Base-by-base conservation (phyloP, 2,888 invertebrate genomes). In the Aethes cnicana region DNA sequence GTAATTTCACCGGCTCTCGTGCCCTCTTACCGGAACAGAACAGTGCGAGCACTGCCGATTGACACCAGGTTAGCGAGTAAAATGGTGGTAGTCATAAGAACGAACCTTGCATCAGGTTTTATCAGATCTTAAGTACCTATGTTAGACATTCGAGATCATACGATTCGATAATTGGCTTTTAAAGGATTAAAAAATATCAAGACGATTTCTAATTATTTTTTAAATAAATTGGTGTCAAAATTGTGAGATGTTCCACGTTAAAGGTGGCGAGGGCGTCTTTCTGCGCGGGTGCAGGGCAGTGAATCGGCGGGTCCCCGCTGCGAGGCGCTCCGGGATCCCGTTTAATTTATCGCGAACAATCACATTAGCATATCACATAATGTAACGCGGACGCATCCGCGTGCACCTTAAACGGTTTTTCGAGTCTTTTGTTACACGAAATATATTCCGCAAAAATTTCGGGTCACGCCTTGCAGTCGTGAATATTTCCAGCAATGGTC, bases 321-420 rank as follows among this genome's bases (percentile, higher is more conserved):
- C 58, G 84, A 63, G 73, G 75, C 69, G 66, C 62, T 69, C 68
- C 72, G 61, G 70, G 72, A 65, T 69, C 72, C 71, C 63, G 72
- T 79, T 81, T 85, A 87, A 88, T 88, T 84, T 84, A 85, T 85
- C 78, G 80, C 76, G 70, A 81, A 87, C 86, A 87, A 85, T 84
- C 85, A 84, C 86, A 88, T 89, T 88, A 89, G 84, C 87, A 88
- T 88, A 88, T 84, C 83, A 84, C 83, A 59, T 83, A 84, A 84
- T 81, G 82, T 82, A 82, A 87, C 79, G 81, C 81, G 77, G 75
- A 72, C 76, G 80, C 77, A 84, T 81, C 80, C 77, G 77, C 68
- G 74, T 84, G 77, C 69, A 68, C 83, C 85, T 85, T 87, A 87
- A 87, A 87, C 81, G 85, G 81, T 82, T 79, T 81, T 79, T 78